These are phyloP conservation scores for Erythrolamprus reginae DNA, from an alignment of 2,113 vertebrate genomes.

Conservation along the genomic window DNA sequence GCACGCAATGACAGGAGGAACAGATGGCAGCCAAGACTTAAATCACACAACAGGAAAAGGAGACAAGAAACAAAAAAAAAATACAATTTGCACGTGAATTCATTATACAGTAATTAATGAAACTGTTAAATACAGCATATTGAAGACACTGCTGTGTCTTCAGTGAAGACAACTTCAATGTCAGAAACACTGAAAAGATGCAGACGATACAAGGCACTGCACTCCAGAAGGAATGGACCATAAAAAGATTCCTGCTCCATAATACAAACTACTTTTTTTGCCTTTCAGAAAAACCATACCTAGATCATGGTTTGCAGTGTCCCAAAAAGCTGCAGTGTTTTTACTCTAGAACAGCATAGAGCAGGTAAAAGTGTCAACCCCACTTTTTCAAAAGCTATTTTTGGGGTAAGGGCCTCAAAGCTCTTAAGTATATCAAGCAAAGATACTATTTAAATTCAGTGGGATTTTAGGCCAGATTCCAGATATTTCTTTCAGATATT, in stretches of 20 bases:
- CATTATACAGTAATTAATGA: background rate
- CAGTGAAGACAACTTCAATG: too few species aligned
- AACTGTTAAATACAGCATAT: background rate
- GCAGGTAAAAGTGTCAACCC: background rate
- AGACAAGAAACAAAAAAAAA: background rate
- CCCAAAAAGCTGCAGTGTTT: background rate
- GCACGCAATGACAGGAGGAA: background rate
- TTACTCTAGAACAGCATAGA: background rate
- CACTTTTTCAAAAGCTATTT: background rate
- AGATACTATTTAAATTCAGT: background rate
- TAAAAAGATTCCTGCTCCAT: background rate
- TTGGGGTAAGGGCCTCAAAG: background rate
- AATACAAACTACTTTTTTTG: background rate
- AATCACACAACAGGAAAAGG: background rate
- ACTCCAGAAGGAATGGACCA: background rate
- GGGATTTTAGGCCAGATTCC: background rate
- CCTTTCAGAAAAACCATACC: background rate
- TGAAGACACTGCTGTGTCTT: background rate
- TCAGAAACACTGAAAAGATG: background rate
- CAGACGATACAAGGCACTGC: background rate
- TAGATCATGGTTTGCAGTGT: background rate
- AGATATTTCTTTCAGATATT: background rate
- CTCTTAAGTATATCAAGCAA: background rate
- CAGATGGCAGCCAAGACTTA: background rate
- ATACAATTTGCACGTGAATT: background rate